Base-by-base conservation (phyloP, 1,140 invertebrate genomes). In the Heliconius congener region DNA sequence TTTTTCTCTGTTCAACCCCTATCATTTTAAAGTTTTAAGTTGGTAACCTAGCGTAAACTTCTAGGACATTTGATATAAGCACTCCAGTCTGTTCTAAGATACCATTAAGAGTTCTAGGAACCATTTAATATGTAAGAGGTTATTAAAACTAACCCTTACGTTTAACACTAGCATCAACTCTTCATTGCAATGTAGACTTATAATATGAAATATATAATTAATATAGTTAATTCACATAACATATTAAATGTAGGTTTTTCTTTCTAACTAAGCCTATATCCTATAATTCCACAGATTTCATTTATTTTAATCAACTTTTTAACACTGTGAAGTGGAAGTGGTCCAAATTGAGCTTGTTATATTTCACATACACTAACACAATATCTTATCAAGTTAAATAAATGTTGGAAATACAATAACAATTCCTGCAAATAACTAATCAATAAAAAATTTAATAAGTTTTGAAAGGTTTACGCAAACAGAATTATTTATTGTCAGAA, bases 21-120 rank as follows among this genome's bases (percentile, higher is more conserved):
- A 50, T 75, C 27, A 75, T 30, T 75, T 72, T 66, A 57, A 75
- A 75, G 23, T 75, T 75, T 60, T 16, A 66, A 72, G 8, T 39
- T 42, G 71, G n/a, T 55, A 60, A 42, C 55, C 55, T 23, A 75
- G 23, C 55, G n/a, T 3, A 37, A 23, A 66, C 23, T 30, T 66
- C 57, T 66, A 66, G 42, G 8, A 52, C n/a, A 55, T 74, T 55
- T 74, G 27, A 74, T 55, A 55, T 57, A 66, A 27, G 11, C 57
- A 66, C 57, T 27, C 23, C 57, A 66, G 27, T 66, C 57, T 66
- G 23, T 27, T 66, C 19, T 66, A 3, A 16, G 23, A 16, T 23
- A 9, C 8, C 23, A 23, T 11, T 57, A 18, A 2, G 55, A 57
- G n/a, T 57, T 9, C 23, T 16, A 27, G 23, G 8, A 27, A 23